Evolutionary conservation across 2,113 vertebrate genomes (phyloP).

Genomic region (Rhodinocichla rosea): DNA sequence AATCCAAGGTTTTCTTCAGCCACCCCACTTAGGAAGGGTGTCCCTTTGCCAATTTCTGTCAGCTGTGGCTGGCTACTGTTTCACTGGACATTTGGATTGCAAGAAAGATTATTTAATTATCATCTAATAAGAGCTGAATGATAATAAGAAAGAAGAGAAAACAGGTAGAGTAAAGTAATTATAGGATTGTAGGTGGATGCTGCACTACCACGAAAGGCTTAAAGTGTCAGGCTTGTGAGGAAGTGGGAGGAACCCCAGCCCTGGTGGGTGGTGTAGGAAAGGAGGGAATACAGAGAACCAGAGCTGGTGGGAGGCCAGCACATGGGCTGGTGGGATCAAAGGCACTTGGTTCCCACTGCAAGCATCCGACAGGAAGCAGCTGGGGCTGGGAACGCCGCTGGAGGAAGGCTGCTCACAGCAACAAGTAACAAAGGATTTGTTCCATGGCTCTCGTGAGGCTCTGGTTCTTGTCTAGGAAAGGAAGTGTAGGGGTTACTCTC

Average conservation of each 20-base stretch:
- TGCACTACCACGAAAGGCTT: background rate
- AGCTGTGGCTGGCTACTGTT: background rate
- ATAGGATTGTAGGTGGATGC: background rate
- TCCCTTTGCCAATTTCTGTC: background rate
- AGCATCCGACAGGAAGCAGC: accelerated
- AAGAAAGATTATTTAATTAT: background rate
- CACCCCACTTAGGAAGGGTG: background rate
- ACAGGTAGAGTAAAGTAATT: background rate
- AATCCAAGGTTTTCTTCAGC: background rate
- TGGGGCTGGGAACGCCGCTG: background rate
- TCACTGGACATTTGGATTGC: background rate
- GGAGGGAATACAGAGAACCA: background rate
- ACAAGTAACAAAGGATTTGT: background rate
- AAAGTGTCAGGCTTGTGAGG: background rate
- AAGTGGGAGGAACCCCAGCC: background rate
- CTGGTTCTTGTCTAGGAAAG: background rate
- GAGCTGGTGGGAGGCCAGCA: background rate
- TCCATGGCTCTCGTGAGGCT: background rate
- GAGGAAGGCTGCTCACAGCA: background rate
- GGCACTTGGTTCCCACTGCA: background rate
- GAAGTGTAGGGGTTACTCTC: background rate
- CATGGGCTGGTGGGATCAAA: background rate
- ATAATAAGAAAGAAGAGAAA: background rate
- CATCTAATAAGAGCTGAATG: background rate
- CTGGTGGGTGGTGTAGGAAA: background rate